Evolutionary conservation across 2,797 vertebrate genomes (phyloP), one percentile per base, ranked within the genome.

Genomic region (Pogoniulus pusillus): DNA sequence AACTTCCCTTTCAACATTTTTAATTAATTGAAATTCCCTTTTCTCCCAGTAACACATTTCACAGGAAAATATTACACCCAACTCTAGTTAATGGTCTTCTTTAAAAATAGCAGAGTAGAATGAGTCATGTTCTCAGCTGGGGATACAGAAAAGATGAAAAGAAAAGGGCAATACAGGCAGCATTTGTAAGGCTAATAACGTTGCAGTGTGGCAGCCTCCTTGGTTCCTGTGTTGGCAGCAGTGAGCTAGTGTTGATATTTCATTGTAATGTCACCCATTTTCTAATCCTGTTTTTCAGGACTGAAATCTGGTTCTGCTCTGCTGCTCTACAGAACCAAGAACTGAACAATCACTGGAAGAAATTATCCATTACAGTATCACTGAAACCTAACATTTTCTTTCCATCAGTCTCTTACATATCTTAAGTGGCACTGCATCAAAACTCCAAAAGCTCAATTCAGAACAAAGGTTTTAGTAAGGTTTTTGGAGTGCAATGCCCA

Each of bases 21-120:
- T 13, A 82, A 73, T 88, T 91, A 58, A 81, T 16, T 71, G 87
- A 82, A 92, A 86, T 85, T 76, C 59, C 57, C 18, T 73, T 91
- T 89, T 92, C 37, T 87, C 49, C 35, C 35, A 82, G 26, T 41
- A 86, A 73, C 16, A 45, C 17, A 65, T 59, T 85, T 51, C n/a
- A 37, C n/a, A 78, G 53, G 86, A 96, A 87, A 91, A 83, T 81
- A 79, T 9, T 71, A 34, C 37, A 74, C 84, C 15, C n/a, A 39
- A 51, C 58, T 85, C 45, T 29, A 70, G 32, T 84, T 87, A 91
- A 90, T 80, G 54, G 34, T 79, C 60, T 89, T 79, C 64, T 55
- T 34, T 16, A 55, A 92, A 86, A 90, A 43, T 1, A 87, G 60
- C 18, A 35, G 30, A 76, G 20, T 16, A 35, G 35, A 82, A 82